These are phyloP conservation scores for Ichneumoninae sp. DNA, from an alignment of 2,888 invertebrate species.

Conservation along the genomic window DNA sequence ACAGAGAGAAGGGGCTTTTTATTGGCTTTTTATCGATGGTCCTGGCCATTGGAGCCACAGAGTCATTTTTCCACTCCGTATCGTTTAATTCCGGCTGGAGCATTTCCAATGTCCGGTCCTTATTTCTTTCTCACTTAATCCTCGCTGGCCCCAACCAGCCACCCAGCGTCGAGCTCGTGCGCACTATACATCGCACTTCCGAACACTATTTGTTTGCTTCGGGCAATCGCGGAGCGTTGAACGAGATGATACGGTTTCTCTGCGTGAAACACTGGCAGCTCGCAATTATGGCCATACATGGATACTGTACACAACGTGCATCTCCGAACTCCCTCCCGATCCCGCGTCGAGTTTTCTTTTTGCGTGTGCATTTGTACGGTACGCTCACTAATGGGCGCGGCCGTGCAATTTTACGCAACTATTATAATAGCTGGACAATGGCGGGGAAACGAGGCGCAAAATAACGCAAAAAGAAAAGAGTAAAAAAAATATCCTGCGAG, in stretches of 20 bases:
- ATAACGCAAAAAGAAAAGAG: not conserved
- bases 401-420: constrained; percentile 39
- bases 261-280: not conserved
- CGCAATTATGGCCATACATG: not conserved
- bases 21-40: constrained; percentile 63
- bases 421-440: constrained; percentile 40
- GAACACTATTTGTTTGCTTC: not conserved
- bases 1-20: constrained; percentile 52
- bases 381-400: constrained; percentile 29
- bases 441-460: constrained; percentile 18
- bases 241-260: constrained; percentile 5
- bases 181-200: constrained; percentile 2
- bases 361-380: constrained; percentile 5
- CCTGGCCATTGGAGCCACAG: constrained; percentile 21
- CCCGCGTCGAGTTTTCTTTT: not conserved
- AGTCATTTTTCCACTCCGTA: constrained; percentile 50
- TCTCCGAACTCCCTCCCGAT: too few species aligned
- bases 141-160: not conserved
- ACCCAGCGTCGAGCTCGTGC: not conserved
- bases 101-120: constrained; percentile 40
- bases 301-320: not conserved
- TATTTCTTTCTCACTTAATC: constrained; percentile 28
- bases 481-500: not conserved
- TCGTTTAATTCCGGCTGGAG: constrained; percentile 52
- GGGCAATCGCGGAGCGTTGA: not conserved